Percentiles rank a stretch among this genome's conserved stretches.
These are phyloP conservation scores for Blennius ocellaris DNA, from an alignment of 2,113 vertebrate species.

Conservation along the genomic window DNA sequence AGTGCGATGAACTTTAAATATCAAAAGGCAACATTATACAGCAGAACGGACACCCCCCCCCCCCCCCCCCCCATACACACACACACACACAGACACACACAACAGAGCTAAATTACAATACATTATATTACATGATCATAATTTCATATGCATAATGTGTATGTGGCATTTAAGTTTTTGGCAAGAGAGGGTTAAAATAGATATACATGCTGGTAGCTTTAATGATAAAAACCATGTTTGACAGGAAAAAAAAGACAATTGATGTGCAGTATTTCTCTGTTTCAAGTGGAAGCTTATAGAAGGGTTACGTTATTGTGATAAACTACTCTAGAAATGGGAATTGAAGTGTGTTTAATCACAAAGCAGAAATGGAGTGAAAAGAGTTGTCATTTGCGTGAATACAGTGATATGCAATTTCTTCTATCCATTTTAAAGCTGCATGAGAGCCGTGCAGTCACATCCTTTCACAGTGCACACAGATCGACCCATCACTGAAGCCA, in stretches of 20 bases:
- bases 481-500: slow-evolving; percentile 9
- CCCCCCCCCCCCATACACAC: too few relatives aligned
- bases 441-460: slow-evolving; percentile 18
- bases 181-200: not conserved
- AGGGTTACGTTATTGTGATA: not conserved
- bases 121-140: not conserved
- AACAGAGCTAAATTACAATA: not conserved
- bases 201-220: not conserved
- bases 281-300: not conserved
- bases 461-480: slow-evolving; percentile 1
- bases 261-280: too few relatives aligned
- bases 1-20: not conserved
- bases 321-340: not conserved
- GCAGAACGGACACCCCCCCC: not conserved
- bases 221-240: too few relatives aligned
- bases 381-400: not conserved
- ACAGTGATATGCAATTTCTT: not conserved
- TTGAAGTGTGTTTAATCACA: not conserved
- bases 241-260: too few relatives aligned
- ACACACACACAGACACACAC: too few relatives aligned
- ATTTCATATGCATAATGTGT: not conserved
- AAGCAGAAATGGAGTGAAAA: not conserved
- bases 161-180: not conserved
- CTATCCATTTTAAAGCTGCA: slow-evolving; percentile 1
- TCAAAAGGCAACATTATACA: not conserved